Evolutionary conservation across 2,113 vertebrate genomes (phyloP), one percentile per base, ranked within the genome.

Genomic region (Elephantulus edwardii): DNA sequence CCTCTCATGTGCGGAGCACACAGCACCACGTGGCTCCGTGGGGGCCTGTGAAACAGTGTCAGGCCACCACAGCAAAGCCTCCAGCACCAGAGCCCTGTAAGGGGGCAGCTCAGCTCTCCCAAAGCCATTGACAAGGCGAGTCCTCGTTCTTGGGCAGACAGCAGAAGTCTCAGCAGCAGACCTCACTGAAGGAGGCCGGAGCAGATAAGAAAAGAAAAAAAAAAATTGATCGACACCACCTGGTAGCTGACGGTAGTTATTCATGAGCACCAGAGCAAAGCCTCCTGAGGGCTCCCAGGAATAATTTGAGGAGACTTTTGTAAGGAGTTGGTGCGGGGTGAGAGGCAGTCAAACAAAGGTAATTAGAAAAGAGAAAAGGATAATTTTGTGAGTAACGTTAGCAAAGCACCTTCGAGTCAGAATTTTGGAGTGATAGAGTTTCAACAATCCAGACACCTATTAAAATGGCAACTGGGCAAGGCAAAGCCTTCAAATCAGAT

Each of bases 231-330:
- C 75, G 52, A 85, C 68, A 46, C 84, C 84, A 82, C 81, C 84
- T 93, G 94, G 75, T 68, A 78, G 48, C 68, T 90, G 83, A 91
- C 87, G 84, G 77, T 24, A 71, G 40, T 52, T 89, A 80, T 81
- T 87, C 62, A 70, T 60, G 85, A 92, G 64, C 62, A 83, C 52
- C 60, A 5, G 30, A 88, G 71, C 17, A 7, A 86, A 64, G 4
- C 33, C 48, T 91, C 80, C 48, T 35, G 68, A 82, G 88, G 74
- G 56, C 38, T 52, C 78, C n/a, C 81, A 62, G 81, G 86, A 82
- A 94, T 76, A 81, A 89, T 84, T 54, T 54, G 52, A 89, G 64
- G 64, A 82, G 64, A 78, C 70, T 77, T n/a, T 38, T 40, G 58
- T 75, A 75, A 92, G 40, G 70, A 28, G 5, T 3, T 85, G 82